These are phyloP conservation scores for Acromyrmex heyeri DNA, from an alignment of 1,140 invertebrate species.

Conservation along the genomic window DNA sequence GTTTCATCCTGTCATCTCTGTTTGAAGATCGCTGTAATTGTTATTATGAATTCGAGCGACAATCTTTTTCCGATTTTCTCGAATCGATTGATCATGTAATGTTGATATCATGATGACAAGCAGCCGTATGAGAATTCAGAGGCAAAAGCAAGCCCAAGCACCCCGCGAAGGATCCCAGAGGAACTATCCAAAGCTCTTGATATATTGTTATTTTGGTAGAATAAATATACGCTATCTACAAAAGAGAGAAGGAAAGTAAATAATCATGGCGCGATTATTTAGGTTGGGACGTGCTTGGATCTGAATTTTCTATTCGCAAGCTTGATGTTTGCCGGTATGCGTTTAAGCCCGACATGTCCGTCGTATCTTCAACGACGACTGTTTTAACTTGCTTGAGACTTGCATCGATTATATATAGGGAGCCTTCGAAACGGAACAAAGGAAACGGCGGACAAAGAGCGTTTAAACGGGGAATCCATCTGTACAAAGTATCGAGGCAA, in stretches of 20 bases:
- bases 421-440: conserved; percentile 62
- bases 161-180: conserved; percentile 61
- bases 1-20: neutral
- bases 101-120: conserved; percentile 49
- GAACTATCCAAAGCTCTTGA: conserved; percentile 66
- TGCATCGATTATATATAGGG: conserved; percentile 53
- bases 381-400: conserved; percentile 54
- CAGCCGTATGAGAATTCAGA: conserved; percentile 52
- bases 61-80: neutral
- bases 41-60: neutral
- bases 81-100: neutral
- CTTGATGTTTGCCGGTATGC: conserved; percentile 19
- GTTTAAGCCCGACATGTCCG: conserved; percentile 23
- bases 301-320: conserved; percentile 31
- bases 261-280: conserved; percentile 38
- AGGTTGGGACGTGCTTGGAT: conserved; percentile 15
- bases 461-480: conserved; percentile 60
- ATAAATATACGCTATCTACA: conserved; percentile 40
- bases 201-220: conserved; percentile 13
- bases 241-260: neutral
- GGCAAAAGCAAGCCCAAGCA: conserved; percentile 73
- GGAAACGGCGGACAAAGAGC: conserved; percentile 64
- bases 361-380: conserved; percentile 21
- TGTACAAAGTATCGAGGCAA: conserved; percentile 77
- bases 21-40: neutral